These are phyloP conservation scores for Rachycentron canadum DNA, from an alignment of 2,797 vertebrate species.

Conservation along the genomic window DNA sequence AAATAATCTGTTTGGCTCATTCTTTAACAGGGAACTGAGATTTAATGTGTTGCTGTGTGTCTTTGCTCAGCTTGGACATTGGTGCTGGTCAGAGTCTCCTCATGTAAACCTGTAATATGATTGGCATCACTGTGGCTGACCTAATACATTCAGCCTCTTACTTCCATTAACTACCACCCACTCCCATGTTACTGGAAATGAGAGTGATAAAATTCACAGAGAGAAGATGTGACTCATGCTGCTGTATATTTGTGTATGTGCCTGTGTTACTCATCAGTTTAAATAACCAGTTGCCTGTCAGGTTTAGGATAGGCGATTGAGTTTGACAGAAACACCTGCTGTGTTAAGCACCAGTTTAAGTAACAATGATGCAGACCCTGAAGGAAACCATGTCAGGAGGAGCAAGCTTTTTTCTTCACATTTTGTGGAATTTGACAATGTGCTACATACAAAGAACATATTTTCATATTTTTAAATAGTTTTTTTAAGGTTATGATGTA, in stretches of 20 bases:
- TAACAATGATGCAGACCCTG: background rate
- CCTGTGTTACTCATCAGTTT: background rate
- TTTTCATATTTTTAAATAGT: background rate
- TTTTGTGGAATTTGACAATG: background rate
- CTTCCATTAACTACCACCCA: conserved; percentile 14
- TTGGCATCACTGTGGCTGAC: conserved; percentile 13
- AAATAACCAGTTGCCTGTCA: background rate
- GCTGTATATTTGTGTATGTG: background rate
- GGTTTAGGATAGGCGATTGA: background rate
- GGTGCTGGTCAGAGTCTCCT: background rate
- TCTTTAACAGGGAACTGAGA: conserved; percentile 14
- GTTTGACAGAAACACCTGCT: background rate
- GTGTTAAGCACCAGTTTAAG: background rate
- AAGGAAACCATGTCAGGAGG: background rate
- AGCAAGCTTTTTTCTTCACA: background rate
- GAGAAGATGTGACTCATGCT: conserved; percentile 28
- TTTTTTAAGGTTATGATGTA: background rate
- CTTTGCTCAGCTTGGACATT: conserved; percentile 4
- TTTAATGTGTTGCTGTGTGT: conserved; percentile 7
- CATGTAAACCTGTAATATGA: conserved; percentile 10
- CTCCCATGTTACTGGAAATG: conserved; percentile 8
- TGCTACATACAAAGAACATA: background rate
- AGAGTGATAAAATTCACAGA: background rate
- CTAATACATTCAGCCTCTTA: conserved; percentile 9
- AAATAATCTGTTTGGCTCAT: conserved; percentile 50